Evolutionary conservation across 2,113 vertebrate species (phyloP).

Genomic region (Aptenodytes patagonicus): DNA sequence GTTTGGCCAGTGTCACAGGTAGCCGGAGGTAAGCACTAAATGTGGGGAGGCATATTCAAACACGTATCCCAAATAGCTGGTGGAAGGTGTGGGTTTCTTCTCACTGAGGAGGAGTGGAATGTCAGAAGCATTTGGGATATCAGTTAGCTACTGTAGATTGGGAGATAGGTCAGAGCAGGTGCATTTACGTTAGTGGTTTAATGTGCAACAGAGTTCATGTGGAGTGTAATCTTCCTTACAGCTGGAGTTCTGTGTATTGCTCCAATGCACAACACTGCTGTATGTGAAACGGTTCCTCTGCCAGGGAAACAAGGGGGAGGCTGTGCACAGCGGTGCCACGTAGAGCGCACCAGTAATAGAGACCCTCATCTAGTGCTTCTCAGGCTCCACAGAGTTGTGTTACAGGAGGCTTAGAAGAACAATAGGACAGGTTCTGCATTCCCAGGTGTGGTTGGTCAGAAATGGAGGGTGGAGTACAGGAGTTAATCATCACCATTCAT

Average conservation of each 20-base stretch:
- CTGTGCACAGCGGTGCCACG: not conserved
- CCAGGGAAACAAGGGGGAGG: not conserved
- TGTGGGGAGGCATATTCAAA: fast-evolving
- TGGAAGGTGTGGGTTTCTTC: not conserved
- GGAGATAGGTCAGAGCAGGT: not conserved
- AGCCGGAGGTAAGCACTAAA: not conserved
- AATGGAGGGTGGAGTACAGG: not conserved
- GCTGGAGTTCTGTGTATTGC: not conserved
- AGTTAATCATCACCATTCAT: not conserved
- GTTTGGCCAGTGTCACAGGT: not conserved
- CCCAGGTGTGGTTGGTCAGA: not conserved
- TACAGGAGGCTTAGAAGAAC: not conserved
- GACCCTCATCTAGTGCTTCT: not conserved
- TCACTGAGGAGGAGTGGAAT: not conserved
- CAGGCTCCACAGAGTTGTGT: not conserved
- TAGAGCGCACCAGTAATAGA: not conserved
- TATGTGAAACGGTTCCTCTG: not conserved
- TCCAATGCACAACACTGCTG: not conserved
- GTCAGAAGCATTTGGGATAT: not conserved
- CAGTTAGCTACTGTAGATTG: not conserved
- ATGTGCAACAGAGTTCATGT: not conserved
- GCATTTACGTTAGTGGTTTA: not conserved
- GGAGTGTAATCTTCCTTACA: not conserved
- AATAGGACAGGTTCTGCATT: not conserved
- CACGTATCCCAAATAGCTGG: fast-evolving